A percentile compares a stretch with the other conserved stretches of the same genome.
Evolutionary conservation across 2,113 vertebrate genomes (phyloP).

Genomic region (Xiphophorus couchianus): DNA sequence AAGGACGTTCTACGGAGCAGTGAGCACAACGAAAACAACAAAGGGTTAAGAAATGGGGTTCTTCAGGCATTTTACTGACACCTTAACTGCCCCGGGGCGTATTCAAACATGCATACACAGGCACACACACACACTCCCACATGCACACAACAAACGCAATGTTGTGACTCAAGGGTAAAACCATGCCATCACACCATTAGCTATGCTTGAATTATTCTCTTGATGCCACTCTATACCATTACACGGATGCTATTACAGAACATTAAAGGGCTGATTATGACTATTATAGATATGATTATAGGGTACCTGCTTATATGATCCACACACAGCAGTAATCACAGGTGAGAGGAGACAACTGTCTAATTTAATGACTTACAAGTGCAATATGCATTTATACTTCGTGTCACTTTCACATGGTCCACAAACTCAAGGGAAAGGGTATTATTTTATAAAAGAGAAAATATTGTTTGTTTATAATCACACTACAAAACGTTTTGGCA

Average conservation of each 20-base stretch:
- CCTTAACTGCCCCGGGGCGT: conserved; percentile 63
- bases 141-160: conserved; percentile 69
- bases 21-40: conserved; percentile 53
- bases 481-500: neutral
- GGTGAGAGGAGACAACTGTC: conserved; percentile 75
- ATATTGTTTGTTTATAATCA: neutral
- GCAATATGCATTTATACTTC: conserved; percentile 37
- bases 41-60: conserved; percentile 82
- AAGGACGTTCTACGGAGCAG: conserved; percentile 56
- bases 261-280: conserved; percentile 77
- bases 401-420: conserved; percentile 30
- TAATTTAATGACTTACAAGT: conserved; percentile 64
- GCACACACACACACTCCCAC: conserved; percentile 32
- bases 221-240: conserved; percentile 75
- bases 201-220: conserved; percentile 76
- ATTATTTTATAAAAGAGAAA: neutral
- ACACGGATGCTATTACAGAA: conserved; percentile 76
- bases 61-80: conserved; percentile 73
- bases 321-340: conserved; percentile 77
- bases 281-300: conserved; percentile 77
- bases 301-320: conserved; percentile 75
- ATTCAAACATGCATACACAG: conserved; percentile 64
- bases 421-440: neutral
- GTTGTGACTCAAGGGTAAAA: conserved; percentile 82
- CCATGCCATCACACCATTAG: conserved; percentile 71